Base-by-base conservation (phyloP, 1,140 invertebrate genomes). In the Stegodyphus dumicola region DNA sequence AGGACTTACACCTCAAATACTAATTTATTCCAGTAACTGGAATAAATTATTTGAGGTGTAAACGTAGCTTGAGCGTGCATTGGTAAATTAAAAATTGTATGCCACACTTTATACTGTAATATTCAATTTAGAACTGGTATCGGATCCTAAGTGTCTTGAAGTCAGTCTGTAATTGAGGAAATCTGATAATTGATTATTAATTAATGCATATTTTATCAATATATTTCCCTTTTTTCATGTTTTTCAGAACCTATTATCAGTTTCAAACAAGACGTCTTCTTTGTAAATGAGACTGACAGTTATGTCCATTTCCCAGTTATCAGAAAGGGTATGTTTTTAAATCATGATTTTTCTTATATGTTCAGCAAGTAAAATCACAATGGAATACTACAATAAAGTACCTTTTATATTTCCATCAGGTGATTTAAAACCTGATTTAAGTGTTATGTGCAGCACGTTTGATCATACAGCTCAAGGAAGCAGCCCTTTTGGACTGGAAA, bases 221-320 rank as follows among this genome's bases (percentile, higher is more conserved):
- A 33, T 33, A 33, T 33, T 33, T 7, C 60, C 10, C 10, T 70
- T 70, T n/a, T 18, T 60, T 60, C 4, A 7, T 69, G 6, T 52
- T 6, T 70, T 65, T 48, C 6, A 86, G 84, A 86, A 33, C 84
- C 84, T n/a, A 7, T 70, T 33, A 33, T 86, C 6, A 86, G 84
- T 33, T 86, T 86, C 65, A 17, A 70, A 66, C 33, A 86, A 71
- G 51, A 15, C 33, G 15, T 73, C 1, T 86, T 73, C 33, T 18
- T 48, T 52, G 51, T 78, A 15, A 86, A 86, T 77, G 84, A 86
- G 78, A 78, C 65, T 70, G 69, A 66, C 13, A 17, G 53, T 48
- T 52, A 53, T 33, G 71, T 78, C 49, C n/a, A 78, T 73, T 18
- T 78, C 33, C 75, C 75, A n/a, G 84, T 86, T 48, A 65, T 15